Evolutionary conservation across 2,888 invertebrate species (phyloP).

Genomic region (Callyntrura sp.): DNA sequence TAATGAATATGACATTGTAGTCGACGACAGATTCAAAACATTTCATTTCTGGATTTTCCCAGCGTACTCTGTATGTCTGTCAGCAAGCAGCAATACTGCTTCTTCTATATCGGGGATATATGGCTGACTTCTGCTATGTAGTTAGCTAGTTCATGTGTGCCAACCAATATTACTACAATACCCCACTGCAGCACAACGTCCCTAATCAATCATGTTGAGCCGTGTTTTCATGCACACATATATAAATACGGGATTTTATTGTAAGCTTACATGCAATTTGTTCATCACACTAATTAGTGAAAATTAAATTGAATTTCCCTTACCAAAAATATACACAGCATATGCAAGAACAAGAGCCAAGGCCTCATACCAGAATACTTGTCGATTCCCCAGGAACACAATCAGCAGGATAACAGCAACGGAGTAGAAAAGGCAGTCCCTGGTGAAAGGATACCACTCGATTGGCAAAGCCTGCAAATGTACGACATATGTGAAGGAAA

Average conservation of each 20-base stretch:
- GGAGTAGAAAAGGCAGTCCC: conserved; percentile 85
- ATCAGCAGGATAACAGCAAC: conserved; percentile 85
- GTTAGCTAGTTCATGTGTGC: too few species aligned
- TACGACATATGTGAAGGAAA: conserved; percentile 68
- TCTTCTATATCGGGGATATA: too few species aligned
- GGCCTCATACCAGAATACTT: conserved; percentile 86
- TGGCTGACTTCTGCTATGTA: too few species aligned
- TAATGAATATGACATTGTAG: conserved; percentile 55
- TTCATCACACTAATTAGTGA: conserved; percentile 42
- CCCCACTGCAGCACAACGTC: too few species aligned
- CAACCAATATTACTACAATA: too few species aligned
- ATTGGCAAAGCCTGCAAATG: conserved; percentile 90
- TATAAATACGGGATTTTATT: neutral
- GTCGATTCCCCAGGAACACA: conserved; percentile 85
- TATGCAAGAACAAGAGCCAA: conserved; percentile 85
- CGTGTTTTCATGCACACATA: neutral
- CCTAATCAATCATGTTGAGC: conserved; percentile 1
- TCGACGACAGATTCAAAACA: neutral
- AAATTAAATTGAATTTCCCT: conserved; percentile 71
- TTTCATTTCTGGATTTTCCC: neutral
- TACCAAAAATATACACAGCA: conserved; percentile 85
- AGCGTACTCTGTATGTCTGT: neutral
- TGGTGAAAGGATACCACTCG: conserved; percentile 92
- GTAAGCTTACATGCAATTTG: conserved; percentile 14
- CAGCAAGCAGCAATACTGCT: too few species aligned